These are phyloP conservation scores for Odontamblyopus rebecca DNA, from an alignment of 2,797 vertebrate species.

Conservation along the genomic window DNA sequence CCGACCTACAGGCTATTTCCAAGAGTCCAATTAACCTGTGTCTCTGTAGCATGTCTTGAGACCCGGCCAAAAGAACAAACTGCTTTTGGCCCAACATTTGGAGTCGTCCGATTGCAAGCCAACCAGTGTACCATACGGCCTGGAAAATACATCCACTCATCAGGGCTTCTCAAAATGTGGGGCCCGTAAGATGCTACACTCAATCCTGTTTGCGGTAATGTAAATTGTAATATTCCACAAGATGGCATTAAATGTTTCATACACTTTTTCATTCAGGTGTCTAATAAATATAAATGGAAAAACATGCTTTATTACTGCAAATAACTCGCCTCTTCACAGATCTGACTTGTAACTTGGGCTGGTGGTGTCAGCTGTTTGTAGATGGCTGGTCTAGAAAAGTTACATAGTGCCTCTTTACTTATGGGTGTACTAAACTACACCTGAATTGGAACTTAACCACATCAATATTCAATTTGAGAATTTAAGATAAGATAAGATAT, in stretches of 20 bases:
- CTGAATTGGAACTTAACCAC: too few species aligned
- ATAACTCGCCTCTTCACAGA: too few species aligned
- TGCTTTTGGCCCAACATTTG: conserved; percentile 2
- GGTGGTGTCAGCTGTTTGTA: too few species aligned
- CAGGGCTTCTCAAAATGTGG: neutral
- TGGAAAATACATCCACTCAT: conserved; percentile 10
- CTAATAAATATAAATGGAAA: neutral
- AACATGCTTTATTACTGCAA: too few species aligned
- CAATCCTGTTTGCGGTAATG: too few species aligned
- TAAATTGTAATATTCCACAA: neutral
- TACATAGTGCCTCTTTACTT: too few species aligned
- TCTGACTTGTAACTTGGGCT: too few species aligned
- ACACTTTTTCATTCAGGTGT: neutral
- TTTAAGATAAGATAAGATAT: too few species aligned
- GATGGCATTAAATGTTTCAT: neutral
- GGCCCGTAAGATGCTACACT: too few species aligned
- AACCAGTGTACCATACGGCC: conserved; percentile 1
- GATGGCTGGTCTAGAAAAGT: too few species aligned
- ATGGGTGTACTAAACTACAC: too few species aligned
- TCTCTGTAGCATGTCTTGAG: conserved; percentile 14
- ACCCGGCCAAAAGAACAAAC: conserved; percentile 6
- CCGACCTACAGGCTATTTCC: conserved; percentile 11
- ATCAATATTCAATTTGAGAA: too few species aligned
- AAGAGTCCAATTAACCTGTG: conserved; percentile 16
- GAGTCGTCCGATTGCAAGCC: neutral